Evolutionary conservation across 2,113 vertebrate genomes (phyloP).

Genomic region (Glaucidium brasilianum): DNA sequence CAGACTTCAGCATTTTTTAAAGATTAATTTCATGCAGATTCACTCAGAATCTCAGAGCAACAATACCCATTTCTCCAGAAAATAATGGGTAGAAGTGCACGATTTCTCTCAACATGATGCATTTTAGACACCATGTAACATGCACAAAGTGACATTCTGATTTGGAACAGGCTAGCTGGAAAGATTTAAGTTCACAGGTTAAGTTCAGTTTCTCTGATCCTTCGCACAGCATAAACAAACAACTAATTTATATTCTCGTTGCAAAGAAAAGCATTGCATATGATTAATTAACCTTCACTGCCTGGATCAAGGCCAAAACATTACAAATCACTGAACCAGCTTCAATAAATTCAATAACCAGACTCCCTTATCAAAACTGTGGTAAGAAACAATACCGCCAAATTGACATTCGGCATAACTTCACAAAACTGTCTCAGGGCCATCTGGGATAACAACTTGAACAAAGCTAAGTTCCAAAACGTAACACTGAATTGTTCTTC

Average conservation of each 20-base stretch:
- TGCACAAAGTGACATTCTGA: constrained; percentile 31
- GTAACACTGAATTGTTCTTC: background rate
- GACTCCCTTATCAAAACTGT: background rate
- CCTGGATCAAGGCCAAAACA: background rate
- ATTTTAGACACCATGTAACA: constrained; percentile 42
- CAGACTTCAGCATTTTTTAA: constrained; percentile 51
- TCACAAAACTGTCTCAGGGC: background rate
- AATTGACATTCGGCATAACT: background rate
- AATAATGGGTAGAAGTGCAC: constrained; percentile 29
- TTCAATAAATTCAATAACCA: background rate
- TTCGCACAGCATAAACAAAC: background rate
- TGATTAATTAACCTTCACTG: background rate
- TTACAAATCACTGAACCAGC: background rate
- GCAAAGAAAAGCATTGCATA: background rate
- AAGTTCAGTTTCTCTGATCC: constrained; percentile 45
- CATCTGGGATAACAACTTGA: background rate
- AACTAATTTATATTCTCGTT: background rate
- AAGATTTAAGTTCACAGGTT: constrained; percentile 44
- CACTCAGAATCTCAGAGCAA: constrained; percentile 53
- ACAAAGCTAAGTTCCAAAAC: background rate
- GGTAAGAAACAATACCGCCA: background rate
- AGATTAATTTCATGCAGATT: constrained; percentile 65
- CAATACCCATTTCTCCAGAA: constrained; percentile 52
- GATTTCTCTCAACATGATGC: constrained; percentile 31
- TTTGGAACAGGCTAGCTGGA: constrained; percentile 56